Evolutionary conservation across 2,797 vertebrate species (phyloP).

Genomic region (Periophthalmus magnuspinnatus): DNA sequence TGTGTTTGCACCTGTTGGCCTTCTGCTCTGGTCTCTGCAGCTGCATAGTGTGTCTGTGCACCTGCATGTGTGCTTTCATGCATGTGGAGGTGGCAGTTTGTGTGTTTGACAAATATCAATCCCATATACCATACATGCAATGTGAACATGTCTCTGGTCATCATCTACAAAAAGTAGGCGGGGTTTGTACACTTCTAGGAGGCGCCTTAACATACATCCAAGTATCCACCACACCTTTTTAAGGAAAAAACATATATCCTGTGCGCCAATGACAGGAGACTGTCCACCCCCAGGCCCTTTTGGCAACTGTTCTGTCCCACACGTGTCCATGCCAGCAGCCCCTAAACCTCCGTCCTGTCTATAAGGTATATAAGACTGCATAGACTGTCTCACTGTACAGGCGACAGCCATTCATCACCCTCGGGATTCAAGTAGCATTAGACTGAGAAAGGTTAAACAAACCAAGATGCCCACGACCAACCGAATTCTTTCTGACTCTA

Average conservation of each 20-base stretch:
- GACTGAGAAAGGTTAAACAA: conserved; percentile 10
- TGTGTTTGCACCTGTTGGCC: conserved; percentile 22
- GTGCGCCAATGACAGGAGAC: conserved; percentile 46
- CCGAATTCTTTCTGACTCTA: conserved; percentile 48
- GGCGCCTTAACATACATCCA: conserved; percentile 11
- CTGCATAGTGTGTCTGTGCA: conserved; percentile 4
- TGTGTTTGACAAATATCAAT: conserved; percentile 5
- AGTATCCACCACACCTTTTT: conserved; percentile 53
- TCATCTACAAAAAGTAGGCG: conserved; percentile 19
- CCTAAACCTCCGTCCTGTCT: conserved; percentile 36
- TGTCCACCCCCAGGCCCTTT: conserved; percentile 24
- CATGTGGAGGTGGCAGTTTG: background rate
- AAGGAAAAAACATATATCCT: conserved; percentile 53
- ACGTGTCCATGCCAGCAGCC: conserved; percentile 24
- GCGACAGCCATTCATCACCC: conserved; percentile 16
- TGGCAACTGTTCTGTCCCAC: conserved; percentile 24
- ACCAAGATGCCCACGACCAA: conserved; percentile 62
- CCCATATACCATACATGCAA: conserved; percentile 25
- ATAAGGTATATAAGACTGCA: conserved; percentile 56
- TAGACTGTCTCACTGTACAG: conserved; percentile 24
- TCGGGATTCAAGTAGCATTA: conserved; percentile 18
- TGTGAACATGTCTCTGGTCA: conserved; percentile 20
- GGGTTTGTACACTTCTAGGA: conserved; percentile 24
- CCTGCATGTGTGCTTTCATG: background rate
- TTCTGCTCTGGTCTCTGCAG: conserved; percentile 18